phyloP scores from a whole-genome alignment of 2,113 vertebrate genomes.

The Chionis minor region DNA sequence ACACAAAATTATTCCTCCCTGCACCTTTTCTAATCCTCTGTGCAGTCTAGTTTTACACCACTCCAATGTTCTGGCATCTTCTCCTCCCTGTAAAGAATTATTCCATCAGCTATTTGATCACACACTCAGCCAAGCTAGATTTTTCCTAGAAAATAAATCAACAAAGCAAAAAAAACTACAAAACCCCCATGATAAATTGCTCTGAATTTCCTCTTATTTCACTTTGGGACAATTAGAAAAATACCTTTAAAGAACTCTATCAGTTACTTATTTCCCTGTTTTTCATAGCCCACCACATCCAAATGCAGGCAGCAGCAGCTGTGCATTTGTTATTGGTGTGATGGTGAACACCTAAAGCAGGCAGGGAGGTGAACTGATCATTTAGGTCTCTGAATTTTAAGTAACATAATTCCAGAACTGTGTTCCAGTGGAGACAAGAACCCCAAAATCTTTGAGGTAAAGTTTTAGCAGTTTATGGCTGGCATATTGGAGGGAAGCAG shows the following conservation, averaged over 20 bases:
- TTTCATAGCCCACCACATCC: neutral
- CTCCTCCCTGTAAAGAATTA: neutral
- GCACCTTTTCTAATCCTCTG: neutral
- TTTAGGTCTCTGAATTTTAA: neutral
- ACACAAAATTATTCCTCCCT: slow-evolving; percentile 19
- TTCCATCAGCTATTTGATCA: slow-evolving; percentile 5
- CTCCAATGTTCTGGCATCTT: neutral
- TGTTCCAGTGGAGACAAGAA: neutral
- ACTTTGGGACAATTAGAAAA: neutral
- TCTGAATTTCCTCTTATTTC: neutral
- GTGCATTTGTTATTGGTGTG: too few relatives aligned
- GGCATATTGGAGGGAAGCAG: neutral
- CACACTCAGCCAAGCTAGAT: neutral
- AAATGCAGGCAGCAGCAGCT: neutral
- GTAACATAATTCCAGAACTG: neutral
- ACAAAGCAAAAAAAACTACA: neutral
- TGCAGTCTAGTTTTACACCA: neutral
- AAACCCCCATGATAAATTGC: rapidly evolving
- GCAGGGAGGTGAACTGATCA: neutral
- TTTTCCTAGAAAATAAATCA: neutral
- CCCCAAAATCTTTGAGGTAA: neutral
- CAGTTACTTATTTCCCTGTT: neutral
- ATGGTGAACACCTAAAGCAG: neutral
- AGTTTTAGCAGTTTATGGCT: neutral
- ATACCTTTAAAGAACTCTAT: neutral